A percentile compares a stretch with the other conserved stretches of the same genome.
These are phyloP conservation scores for Sebastes trivittatus DNA, from an alignment of 2,797 vertebrate genomes.

Conservation along the genomic window DNA sequence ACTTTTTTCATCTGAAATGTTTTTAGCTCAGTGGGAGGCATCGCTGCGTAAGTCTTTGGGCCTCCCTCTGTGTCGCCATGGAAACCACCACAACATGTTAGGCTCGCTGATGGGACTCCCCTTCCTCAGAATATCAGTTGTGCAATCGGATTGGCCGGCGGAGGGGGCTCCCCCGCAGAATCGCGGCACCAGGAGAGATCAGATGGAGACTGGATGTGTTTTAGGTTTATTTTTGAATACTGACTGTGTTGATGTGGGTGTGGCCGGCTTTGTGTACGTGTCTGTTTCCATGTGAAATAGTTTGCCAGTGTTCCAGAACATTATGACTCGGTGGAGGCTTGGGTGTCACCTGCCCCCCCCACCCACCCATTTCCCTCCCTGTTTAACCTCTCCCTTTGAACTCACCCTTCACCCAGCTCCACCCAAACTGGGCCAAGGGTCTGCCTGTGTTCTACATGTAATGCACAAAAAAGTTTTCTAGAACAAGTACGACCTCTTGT, in stretches of 20 bases:
- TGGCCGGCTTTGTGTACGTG: slow-evolving; percentile 6
- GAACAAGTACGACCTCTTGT: background rate
- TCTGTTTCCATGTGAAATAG: slow-evolving; percentile 46
- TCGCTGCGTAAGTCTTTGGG: slow-evolving; percentile 22
- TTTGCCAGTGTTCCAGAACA: slow-evolving; percentile 57
- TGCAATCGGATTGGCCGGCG: slow-evolving; percentile 31
- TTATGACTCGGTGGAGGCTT: slow-evolving; percentile 26
- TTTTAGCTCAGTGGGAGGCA: slow-evolving; percentile 50
- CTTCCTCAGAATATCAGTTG: slow-evolving; percentile 28
- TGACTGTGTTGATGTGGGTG: slow-evolving; percentile 37
- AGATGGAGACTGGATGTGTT: slow-evolving; percentile 9
- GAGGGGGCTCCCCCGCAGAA: slow-evolving; percentile 25
- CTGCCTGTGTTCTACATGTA: background rate
- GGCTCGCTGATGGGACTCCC: slow-evolving; percentile 54
- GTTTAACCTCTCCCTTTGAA: slow-evolving; percentile 35
- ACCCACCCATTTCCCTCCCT: slow-evolving; percentile 2
- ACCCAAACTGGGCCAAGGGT: slow-evolving; percentile 14
- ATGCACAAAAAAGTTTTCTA: background rate
- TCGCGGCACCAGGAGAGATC: slow-evolving; percentile 28
- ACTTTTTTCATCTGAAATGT: slow-evolving; percentile 47
- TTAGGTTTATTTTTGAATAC: slow-evolving; percentile 25
- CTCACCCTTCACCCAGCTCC: slow-evolving; percentile 26
- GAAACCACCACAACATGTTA: slow-evolving; percentile 73
- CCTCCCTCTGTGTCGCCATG: slow-evolving; percentile 57
- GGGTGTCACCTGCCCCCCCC: slow-evolving; percentile 9